A percentile compares a stretch with the other conserved stretches of the same genome.
Conservation (phyloP, 2,797 vertebrate species). For the Onychomys arenicola region DNA sequence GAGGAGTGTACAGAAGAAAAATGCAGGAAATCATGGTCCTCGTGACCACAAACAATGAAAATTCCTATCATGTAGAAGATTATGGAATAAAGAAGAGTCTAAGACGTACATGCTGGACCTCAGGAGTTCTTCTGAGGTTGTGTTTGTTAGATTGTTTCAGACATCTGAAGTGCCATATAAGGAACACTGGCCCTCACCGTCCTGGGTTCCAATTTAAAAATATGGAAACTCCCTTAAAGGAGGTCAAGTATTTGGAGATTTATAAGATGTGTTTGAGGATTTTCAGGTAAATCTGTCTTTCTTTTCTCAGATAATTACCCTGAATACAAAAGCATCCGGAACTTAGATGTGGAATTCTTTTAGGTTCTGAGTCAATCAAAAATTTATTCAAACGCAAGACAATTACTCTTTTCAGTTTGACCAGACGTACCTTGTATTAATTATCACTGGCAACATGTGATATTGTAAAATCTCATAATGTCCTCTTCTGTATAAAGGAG, state of each 20-base stretch:
- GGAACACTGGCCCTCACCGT: background rate
- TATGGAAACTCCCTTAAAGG: background rate
- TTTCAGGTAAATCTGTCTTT: background rate
- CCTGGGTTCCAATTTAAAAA: background rate
- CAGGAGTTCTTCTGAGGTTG: background rate
- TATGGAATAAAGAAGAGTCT: background rate
- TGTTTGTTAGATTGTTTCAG: background rate
- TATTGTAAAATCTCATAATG: background rate
- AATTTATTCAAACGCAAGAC: background rate
- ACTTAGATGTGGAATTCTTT: background rate
- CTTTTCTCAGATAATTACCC: background rate
- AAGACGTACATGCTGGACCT: background rate
- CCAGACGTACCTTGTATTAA: background rate
- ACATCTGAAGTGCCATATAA: background rate
- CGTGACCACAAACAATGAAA: background rate
- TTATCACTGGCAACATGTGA: background rate
- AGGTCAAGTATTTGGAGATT: background rate
- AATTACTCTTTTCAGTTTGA: background rate
- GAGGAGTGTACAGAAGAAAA: conserved; percentile 43
- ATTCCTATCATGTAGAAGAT: background rate
- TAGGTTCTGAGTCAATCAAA: background rate
- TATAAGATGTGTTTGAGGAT: background rate
- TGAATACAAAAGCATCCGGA: background rate
- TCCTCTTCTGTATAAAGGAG: background rate
- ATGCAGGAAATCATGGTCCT: background rate